phyloP scores from a whole-genome alignment of 2,888 invertebrate species.

The Bimastos eiseni region DNA sequence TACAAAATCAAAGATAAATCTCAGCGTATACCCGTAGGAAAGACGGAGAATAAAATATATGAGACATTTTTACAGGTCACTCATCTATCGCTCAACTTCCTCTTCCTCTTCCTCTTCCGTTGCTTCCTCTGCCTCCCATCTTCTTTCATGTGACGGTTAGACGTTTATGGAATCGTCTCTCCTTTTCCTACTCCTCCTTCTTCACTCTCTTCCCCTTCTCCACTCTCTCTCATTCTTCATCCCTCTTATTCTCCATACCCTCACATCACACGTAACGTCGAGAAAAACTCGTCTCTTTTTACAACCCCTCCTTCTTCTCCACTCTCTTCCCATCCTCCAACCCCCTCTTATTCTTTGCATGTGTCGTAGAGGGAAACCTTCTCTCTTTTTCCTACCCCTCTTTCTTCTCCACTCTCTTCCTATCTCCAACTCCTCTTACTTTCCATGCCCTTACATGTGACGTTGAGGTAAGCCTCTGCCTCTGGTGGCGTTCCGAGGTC shows the following conservation, averaged over 20 bases:
- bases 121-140: background rate
- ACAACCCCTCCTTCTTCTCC: background rate
- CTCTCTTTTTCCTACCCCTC: too few relatives aligned
- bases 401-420: background rate
- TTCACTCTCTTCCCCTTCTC: too few relatives aligned
- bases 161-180: conserved; percentile 84
- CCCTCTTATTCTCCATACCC: background rate
- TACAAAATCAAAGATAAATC: too few relatives aligned
- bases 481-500: conserved; percentile 93
- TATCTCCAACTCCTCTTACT: background rate
- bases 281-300: conserved; percentile 83
- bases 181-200: conserved; percentile 62
- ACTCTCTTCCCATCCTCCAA: background rate
- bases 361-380: too few relatives aligned
- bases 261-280: conserved; percentile 94
- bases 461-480: conserved; percentile 91
- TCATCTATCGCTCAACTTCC: background rate
- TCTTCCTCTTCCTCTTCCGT: background rate
- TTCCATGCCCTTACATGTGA: conserved; percentile 96
- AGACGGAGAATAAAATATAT: too few relatives aligned
- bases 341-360: too few relatives aligned
- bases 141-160: conserved; percentile 93
- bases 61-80: too few relatives aligned
- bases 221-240: too few relatives aligned
- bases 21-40: too few relatives aligned